Evolutionary conservation across 1,140 invertebrate genomes (phyloP).

Genomic region (Augochlora pura): DNA sequence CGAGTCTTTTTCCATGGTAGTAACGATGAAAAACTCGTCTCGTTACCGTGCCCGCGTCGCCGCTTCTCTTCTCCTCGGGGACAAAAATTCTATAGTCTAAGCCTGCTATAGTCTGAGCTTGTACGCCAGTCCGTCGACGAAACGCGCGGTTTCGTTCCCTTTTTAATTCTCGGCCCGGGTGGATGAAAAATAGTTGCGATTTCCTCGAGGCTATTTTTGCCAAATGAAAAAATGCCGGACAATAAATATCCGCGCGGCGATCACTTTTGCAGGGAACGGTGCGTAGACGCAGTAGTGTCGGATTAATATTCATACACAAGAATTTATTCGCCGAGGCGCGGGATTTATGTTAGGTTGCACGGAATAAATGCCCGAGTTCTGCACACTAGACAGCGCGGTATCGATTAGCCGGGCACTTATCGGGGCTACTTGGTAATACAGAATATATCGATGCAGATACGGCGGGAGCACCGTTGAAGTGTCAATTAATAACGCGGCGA

Average conservation of each 20-base stretch:
- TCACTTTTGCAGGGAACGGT: no score
- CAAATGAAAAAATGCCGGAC: no score
- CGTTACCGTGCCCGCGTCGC: conserved; percentile 67
- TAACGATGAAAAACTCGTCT: conserved; percentile 79
- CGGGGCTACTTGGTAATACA: conserved; percentile 48
- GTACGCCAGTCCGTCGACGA: no score
- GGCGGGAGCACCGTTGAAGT: conserved; percentile 52
- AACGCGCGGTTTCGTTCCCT: no score
- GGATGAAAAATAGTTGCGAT: no score
- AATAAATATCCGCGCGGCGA: no score
- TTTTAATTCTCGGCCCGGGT: no score
- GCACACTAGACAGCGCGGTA: conserved; percentile 15
- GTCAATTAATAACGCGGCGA: conserved; percentile 69
- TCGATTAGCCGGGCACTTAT: conserved; percentile 54
- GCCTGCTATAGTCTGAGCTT: conserved; percentile 63
- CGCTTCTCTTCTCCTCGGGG: conserved; percentile 52
- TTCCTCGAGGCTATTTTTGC: no score
- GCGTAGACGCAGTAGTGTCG: no score
- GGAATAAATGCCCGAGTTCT: background rate
- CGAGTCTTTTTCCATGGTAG: conserved; percentile 68
- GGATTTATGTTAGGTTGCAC: background rate
- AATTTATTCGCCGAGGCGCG: background rate
- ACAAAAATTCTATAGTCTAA: conserved; percentile 72
- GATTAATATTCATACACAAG: no score
- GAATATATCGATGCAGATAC: conserved; percentile 58